These are phyloP conservation scores for Hypanus sabinus DNA, from an alignment of 2,113 vertebrate species.

Conservation along the genomic window DNA sequence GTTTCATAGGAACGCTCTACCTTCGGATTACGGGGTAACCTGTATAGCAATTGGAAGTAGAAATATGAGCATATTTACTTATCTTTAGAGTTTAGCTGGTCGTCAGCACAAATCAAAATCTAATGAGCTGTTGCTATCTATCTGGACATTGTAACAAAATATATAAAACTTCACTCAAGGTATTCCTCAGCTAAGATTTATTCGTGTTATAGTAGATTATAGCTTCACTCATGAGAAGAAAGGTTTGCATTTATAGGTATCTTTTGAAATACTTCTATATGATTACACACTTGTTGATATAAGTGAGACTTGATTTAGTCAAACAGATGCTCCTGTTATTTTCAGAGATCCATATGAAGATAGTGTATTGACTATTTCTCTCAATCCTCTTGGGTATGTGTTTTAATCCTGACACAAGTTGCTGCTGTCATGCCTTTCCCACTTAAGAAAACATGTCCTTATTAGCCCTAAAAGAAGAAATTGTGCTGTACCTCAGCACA, in stretches of 20 bases:
- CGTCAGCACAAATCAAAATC: background rate
- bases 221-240: background rate
- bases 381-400: background rate
- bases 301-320: background rate
- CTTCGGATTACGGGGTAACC: no score
- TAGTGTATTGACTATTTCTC: background rate
- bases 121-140: background rate
- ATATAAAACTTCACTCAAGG: background rate
- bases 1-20: no score
- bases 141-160: background rate
- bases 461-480: slow-evolving; percentile 31
- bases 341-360: slow-evolving; percentile 13
- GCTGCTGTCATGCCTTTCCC: slow-evolving; percentile 24
- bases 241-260: background rate
- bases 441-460: slow-evolving; percentile 35
- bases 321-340: background rate
- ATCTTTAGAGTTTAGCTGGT: background rate
- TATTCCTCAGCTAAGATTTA: background rate
- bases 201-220: background rate
- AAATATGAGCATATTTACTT: no score
- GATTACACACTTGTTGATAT: background rate
- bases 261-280: background rate
- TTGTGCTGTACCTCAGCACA: slow-evolving; percentile 6
- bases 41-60: no score
- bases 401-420: slow-evolving; percentile 30